phyloP scores from a whole-genome alignment of 2,797 vertebrate species.

The Heteromormyrus szaboi region DNA sequence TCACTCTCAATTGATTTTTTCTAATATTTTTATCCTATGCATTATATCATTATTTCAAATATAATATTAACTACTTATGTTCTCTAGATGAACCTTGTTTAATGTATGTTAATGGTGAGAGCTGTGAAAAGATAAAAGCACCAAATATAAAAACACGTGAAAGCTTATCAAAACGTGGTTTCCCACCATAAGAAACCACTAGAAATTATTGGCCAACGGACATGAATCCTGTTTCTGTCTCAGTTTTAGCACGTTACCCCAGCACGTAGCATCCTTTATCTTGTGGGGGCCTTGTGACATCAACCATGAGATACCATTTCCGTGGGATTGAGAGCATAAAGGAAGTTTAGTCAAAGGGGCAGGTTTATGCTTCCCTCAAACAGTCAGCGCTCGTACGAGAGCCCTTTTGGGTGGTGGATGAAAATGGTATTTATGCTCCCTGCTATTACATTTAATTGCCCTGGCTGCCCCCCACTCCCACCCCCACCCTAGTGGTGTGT shows the following conservation, averaged over 20 bases:
- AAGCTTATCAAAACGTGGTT: not conserved
- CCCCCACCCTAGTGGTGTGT: conserved; percentile 27
- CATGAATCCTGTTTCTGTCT: not conserved
- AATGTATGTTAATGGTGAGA: not conserved
- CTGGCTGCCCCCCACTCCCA: conserved; percentile 14
- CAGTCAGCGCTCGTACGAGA: conserved; percentile 10
- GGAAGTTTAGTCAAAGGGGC: not conserved
- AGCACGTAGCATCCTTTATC: not conserved
- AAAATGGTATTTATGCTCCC: conserved; percentile 27
- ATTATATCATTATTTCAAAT: not conserved
- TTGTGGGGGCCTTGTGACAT: not conserved
- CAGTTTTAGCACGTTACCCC: not conserved
- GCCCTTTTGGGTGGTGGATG: conserved; percentile 24
- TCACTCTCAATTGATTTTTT: not conserved
- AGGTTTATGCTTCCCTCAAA: conserved; percentile 17
- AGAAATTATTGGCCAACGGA: not conserved
- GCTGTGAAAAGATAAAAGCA: not conserved
- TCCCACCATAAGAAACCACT: not conserved
- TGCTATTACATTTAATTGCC: conserved; percentile 40
- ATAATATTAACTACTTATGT: not conserved
- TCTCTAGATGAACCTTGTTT: not conserved
- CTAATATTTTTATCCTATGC: not conserved
- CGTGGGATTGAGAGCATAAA: conserved; percentile 11
- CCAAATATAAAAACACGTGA: not conserved
- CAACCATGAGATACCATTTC: not conserved